phyloP scores from a whole-genome alignment of 2,113 vertebrate genomes.

The Muntiacus muntjak region DNA sequence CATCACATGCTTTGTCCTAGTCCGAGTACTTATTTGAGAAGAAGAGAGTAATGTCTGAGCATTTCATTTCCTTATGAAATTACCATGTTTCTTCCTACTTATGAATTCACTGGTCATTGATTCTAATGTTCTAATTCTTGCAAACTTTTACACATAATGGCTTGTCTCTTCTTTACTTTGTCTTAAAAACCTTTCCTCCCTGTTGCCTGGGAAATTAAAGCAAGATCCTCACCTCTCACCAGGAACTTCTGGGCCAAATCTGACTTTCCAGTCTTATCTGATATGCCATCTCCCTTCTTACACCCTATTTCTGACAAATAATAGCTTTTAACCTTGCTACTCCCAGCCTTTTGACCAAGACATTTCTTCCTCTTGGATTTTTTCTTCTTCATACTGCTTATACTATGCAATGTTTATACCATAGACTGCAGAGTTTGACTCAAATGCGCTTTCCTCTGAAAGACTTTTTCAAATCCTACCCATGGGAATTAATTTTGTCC shows the following conservation, averaged over 20 bases:
- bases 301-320: background rate
- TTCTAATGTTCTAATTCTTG: background rate
- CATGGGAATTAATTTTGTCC: background rate
- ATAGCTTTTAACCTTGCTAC: background rate
- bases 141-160: background rate
- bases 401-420: background rate
- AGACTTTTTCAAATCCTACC: background rate
- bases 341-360: background rate
- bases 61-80: background rate
- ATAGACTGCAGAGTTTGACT: background rate
- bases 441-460: background rate
- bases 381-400: background rate
- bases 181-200: background rate
- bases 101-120: background rate
- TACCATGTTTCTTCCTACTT: background rate
- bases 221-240: background rate
- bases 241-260: background rate
- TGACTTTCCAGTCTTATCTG: background rate
- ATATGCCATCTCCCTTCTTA: background rate
- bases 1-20: background rate
- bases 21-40: background rate
- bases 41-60: background rate
- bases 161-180: background rate
- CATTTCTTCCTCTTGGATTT: background rate
- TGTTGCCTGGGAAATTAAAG: background rate